A percentile compares a stretch with the other conserved stretches of the same genome.
These are phyloP conservation scores for Triplophysa dalaica DNA, from an alignment of 2,113 vertebrate species.

Conservation along the genomic window DNA sequence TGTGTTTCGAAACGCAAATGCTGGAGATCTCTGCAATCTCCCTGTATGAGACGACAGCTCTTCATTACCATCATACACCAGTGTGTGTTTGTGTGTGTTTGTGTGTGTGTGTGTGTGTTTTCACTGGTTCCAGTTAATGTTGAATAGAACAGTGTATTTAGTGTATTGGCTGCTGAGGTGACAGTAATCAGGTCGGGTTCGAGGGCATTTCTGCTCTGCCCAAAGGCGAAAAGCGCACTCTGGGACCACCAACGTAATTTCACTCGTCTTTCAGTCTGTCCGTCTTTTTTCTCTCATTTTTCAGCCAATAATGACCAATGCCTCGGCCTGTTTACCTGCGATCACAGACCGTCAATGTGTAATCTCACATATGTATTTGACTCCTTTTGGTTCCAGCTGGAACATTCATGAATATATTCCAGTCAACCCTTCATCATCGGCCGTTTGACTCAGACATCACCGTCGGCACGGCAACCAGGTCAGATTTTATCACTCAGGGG, in stretches of 20 bases:
- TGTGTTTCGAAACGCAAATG: too few species aligned
- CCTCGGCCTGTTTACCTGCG: constrained; percentile 40
- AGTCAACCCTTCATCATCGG: constrained; percentile 46
- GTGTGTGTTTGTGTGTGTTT: too few species aligned
- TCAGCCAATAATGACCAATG: constrained; percentile 44
- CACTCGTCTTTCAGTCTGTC: constrained; percentile 45
- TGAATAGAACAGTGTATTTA: constrained; percentile 40
- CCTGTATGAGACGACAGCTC: constrained; percentile 10
- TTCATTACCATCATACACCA: neutral
- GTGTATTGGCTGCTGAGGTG: constrained; percentile 35
- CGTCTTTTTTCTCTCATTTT: constrained; percentile 57
- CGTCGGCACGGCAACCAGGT: constrained; percentile 41
- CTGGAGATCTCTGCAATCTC: neutral
- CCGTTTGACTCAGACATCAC: constrained; percentile 39
- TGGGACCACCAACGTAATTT: constrained; percentile 66
- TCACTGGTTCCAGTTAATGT: constrained; percentile 22
- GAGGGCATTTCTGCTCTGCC: constrained; percentile 71
- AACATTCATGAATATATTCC: too few species aligned
- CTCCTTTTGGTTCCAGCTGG: neutral
- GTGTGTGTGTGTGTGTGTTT: constrained; percentile 9
- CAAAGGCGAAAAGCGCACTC: constrained; percentile 64
- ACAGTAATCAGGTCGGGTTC: constrained; percentile 70
- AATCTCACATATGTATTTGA: too few species aligned
- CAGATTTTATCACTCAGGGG: constrained; percentile 34
- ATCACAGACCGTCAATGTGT: neutral